Conservation (phyloP, 2,113 vertebrate genomes). For the Elephantulus edwardii region DNA sequence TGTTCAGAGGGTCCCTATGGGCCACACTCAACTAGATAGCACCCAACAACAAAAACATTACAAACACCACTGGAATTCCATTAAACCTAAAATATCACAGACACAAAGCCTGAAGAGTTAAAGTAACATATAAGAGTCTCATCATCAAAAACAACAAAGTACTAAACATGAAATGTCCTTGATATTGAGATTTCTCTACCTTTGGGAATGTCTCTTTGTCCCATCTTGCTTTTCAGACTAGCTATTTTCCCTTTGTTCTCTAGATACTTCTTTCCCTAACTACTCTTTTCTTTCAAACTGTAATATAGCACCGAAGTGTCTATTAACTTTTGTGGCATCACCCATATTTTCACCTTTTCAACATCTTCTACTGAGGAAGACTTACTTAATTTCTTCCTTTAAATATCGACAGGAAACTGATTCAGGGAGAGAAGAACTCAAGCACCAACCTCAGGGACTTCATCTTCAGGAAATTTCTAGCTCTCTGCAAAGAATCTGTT, state of each 20-base stretch:
- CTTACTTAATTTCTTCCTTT: neutral
- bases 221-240: neutral
- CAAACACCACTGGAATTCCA: neutral
- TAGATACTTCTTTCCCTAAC: neutral
- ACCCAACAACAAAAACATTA: too few species aligned
- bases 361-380: neutral
- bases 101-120: neutral
- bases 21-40: too few species aligned
- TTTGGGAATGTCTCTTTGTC: fast-evolving
- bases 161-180: neutral
- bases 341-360: neutral
- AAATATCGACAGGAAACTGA: neutral
- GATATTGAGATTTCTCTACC: neutral
- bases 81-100: neutral
- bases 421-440: too few species aligned
- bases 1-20: too few species aligned
- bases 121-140: neutral
- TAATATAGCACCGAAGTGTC: neutral
- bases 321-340: neutral
- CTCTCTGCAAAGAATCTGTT: too few species aligned
- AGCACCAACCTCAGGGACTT: too few species aligned
- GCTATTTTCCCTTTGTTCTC: neutral
- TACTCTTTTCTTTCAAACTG: neutral
- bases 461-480: too few species aligned
- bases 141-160: neutral